Evolutionary conservation across 2,888 invertebrate genomes (phyloP), one percentile per base, ranked within the genome.

Genomic region (Habroteleia sp.): DNA sequence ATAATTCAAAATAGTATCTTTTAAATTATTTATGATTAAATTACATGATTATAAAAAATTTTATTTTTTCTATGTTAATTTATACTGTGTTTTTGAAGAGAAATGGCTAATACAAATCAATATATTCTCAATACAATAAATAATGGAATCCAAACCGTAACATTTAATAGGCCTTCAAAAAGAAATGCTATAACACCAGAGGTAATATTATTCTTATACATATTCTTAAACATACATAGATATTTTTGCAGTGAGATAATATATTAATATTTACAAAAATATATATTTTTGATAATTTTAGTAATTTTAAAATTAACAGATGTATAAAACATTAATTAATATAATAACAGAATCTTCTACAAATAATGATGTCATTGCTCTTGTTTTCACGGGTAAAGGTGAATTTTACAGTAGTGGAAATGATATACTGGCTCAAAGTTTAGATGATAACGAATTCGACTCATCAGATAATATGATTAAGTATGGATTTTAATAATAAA

Each of bases 351-450:
- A 93, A 72, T 94, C 95, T 17, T 93, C 92, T 16, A 87, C 88
- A 5, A 93, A 97, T 88, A 91, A 93, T 14, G 84, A 90, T 8
- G 91, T 95, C 11, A 89, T 91, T 7, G 89, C 95, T 13, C 92
- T 95, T 27, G 94, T 95, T 0, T 85, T 97, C 13, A 97, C 96
- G 5, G 96, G 96, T 0, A 89, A 91, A 37, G 96, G 96, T 5
- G 92, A 94, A 75, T 96, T 92, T 86, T 97, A 93, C 85, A 94
- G 93, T 81, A 95, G 96, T 87, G 97, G 97, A 5, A 96, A 96
- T 89, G 96, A 97, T 87, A 86, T 93, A n/a, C n/a, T n/a, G n/a
- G n/a, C n/a, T n/a, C n/a, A n/a, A n/a, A n/a, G n/a, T n/a, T n/a
- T n/a, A n/a, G n/a, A n/a, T n/a, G n/a, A n/a, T n/a, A n/a, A n/a